Evolutionary conservation across 2,113 vertebrate genomes (phyloP).

Genomic region (Pseudorhombus dupliciocellatus): DNA sequence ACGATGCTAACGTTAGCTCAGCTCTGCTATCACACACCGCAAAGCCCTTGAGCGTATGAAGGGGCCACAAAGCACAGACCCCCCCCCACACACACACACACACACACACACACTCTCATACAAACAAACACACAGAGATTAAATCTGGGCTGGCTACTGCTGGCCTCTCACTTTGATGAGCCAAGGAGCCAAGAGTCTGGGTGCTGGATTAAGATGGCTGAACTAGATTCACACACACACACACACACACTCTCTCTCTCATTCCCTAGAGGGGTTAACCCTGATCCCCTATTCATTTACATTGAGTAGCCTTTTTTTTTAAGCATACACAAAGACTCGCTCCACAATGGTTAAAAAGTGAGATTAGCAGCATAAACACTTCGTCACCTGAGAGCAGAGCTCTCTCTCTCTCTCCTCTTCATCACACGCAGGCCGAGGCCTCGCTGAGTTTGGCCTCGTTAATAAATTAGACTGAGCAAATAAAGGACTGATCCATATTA

Average conservation of each 20-base stretch:
- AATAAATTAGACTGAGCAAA: conserved; percentile 72
- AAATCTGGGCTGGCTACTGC: conserved; percentile 70
- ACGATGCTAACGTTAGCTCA: conserved; percentile 65
- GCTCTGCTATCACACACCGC: conserved; percentile 38
- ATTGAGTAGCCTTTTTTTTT: conserved; percentile 68
- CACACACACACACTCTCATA: conserved; percentile 42
- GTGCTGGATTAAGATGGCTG: conserved; percentile 80
- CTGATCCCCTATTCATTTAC: conserved; percentile 73
- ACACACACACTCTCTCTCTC: conserved; percentile 33
- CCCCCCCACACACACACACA: conserved; percentile 18
- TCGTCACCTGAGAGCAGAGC: conserved; percentile 65
- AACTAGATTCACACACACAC: conserved; percentile 62
- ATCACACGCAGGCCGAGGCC: conserved; percentile 39
- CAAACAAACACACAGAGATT: conserved; percentile 73
- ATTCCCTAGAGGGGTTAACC: conserved; percentile 56
- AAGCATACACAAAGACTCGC: conserved; percentile 66
- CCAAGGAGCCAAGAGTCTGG: conserved; percentile 80
- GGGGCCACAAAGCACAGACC: conserved; percentile 47
- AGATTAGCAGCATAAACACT: conserved; percentile 71
- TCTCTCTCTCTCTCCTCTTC: conserved; percentile 49
- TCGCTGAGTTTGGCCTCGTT: conserved; percentile 43
- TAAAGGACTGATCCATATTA: conserved; percentile 63
- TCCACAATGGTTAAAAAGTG: conserved; percentile 68
- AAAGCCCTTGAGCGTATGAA: conserved; percentile 60
- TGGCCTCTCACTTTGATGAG: conserved; percentile 78